These are phyloP conservation scores for Eidolon helvum DNA, from an alignment of 2,113 vertebrate genomes.

Conservation along the genomic window DNA sequence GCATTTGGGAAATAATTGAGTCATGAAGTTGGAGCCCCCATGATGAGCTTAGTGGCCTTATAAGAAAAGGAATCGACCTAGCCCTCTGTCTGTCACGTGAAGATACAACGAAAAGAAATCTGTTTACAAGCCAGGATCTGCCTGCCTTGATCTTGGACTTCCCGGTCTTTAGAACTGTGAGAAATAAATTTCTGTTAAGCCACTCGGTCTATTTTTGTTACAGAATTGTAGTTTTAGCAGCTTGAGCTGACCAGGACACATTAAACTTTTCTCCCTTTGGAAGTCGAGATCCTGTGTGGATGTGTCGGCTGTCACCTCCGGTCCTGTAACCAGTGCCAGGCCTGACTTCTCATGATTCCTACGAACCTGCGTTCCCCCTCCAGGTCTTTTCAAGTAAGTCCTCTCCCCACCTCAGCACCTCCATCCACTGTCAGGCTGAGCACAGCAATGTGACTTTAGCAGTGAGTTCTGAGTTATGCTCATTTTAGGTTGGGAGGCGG, in stretches of 20 bases:
- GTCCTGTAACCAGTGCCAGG: background rate
- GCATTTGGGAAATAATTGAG: background rate
- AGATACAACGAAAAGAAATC: background rate
- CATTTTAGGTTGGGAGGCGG: background rate
- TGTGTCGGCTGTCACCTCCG: background rate
- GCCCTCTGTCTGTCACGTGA: background rate
- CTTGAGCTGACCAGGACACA: background rate
- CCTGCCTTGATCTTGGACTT: background rate
- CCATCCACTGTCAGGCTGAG: background rate
- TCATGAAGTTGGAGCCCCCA: background rate
- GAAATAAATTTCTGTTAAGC: background rate
- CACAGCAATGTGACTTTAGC: background rate
- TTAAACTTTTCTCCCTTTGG: background rate
- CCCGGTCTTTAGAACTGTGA: background rate
- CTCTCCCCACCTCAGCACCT: background rate
- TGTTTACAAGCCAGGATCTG: background rate
- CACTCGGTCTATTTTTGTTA: background rate
- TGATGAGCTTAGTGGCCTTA: background rate
- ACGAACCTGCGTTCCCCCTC: background rate
- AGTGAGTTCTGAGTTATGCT: background rate
- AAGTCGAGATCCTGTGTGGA: background rate
- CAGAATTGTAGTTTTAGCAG: background rate
- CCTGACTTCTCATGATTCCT: background rate
- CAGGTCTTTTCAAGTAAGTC: background rate
- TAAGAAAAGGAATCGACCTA: background rate